Evolutionary conservation across 53 echinoderm and acorn worm genomes (phyloP).

Genomic region (Crossaster papposus): DNA sequence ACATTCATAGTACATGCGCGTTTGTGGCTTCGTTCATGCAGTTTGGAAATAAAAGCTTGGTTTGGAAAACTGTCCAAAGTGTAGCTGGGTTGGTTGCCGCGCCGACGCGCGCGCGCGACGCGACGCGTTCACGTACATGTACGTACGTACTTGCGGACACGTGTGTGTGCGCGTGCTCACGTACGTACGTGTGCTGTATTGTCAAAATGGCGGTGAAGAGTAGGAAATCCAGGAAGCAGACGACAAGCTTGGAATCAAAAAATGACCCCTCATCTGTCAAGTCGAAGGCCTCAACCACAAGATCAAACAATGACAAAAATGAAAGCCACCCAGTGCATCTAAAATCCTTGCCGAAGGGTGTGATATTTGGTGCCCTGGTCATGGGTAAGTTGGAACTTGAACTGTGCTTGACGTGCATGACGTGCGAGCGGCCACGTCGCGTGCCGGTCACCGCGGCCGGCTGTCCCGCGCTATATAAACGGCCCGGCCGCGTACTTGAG

Average conservation of each 20-base stretch:
- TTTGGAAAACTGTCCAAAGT: no score
- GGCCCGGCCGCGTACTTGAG: no score
- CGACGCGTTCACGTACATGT: neutral
- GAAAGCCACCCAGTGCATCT: neutral
- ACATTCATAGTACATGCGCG: no score
- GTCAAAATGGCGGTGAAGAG: conserved; percentile 64
- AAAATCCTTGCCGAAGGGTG: conserved; percentile 39
- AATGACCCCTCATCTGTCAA: conserved; percentile 31
- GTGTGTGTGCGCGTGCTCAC: neutral
- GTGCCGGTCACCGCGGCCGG: no score
- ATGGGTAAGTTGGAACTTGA: conserved; percentile 33
- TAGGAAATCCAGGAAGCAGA: conserved; percentile 54
- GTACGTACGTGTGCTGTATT: neutral
- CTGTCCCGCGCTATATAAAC: no score
- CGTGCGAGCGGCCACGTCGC: neutral
- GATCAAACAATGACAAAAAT: conserved; percentile 14
- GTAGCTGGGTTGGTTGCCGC: no score
- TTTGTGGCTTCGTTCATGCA: no score
- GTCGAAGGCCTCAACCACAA: neutral
- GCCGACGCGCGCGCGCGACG: neutral
- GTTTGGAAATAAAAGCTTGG: no score
- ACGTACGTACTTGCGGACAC: neutral
- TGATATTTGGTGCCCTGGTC: conserved; percentile 29
- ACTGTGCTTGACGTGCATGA: neutral
- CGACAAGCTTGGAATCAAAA: conserved; percentile 19